Evolutionary conservation across 92 coral and sea anemone species (phyloP).

Genomic region (Palythoa caribaeorum): DNA sequence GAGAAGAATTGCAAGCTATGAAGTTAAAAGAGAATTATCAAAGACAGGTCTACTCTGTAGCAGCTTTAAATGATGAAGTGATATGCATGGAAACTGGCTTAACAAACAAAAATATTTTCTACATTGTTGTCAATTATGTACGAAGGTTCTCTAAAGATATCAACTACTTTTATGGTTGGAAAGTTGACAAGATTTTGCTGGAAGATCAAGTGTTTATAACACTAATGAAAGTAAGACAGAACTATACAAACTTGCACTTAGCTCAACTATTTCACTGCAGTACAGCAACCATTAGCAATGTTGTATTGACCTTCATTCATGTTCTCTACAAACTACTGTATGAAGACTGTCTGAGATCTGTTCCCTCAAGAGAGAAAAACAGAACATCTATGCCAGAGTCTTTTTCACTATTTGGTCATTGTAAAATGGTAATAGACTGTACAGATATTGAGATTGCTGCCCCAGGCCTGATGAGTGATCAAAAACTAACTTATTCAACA

Average conservation of each 20-base stretch:
- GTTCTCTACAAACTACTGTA: constrained; percentile 46
- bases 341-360: constrained; percentile 27
- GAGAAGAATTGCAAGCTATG: constrained; percentile 1
- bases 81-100: background rate
- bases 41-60: background rate
- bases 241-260: constrained; percentile 44
- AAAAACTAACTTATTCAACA: constrained; percentile 6
- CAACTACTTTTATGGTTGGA: background rate
- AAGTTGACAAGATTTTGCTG: background rate
- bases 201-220: background rate
- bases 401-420: constrained; percentile 30
- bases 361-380: background rate
- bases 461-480: constrained; percentile 56
- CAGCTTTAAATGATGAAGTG: background rate
- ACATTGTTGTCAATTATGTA: background rate
- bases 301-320: constrained; percentile 51
- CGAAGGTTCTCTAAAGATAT: background rate
- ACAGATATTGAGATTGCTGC: constrained; percentile 44
- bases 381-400: background rate
- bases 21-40: background rate
- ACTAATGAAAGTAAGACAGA: background rate
- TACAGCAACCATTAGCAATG: constrained; percentile 53
- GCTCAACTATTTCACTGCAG: constrained; percentile 62
- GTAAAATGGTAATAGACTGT: constrained; percentile 48
- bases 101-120: background rate